phyloP scores from a whole-genome alignment of 1,140 invertebrate genomes.

The Drosophila nigrodunni region DNA sequence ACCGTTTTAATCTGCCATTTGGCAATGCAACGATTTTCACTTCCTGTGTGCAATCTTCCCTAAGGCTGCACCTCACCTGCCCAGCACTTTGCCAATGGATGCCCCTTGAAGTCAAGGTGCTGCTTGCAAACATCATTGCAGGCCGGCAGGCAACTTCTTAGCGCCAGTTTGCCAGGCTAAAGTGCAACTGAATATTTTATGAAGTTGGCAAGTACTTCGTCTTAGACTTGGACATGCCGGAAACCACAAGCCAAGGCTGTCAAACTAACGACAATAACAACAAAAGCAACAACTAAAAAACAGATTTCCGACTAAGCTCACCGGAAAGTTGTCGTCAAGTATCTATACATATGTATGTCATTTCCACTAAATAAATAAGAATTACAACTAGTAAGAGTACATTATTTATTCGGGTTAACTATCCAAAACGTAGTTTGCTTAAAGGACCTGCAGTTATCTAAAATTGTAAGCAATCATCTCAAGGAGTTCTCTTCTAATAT shows the following conservation, averaged over 20 bases:
- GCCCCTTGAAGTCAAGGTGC: conserved; percentile 50
- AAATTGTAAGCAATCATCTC: neutral
- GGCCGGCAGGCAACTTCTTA: conserved; percentile 72
- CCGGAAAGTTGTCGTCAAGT: conserved; percentile 48
- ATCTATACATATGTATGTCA: conserved; percentile 47
- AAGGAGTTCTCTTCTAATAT: neutral
- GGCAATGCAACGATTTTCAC: conserved; percentile 67
- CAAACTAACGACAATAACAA: conserved; percentile 32
- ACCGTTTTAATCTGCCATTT: conserved; percentile 80
- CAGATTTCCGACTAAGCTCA: conserved; percentile 40
- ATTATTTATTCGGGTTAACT: conserved; percentile 4
- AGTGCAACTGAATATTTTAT: conserved; percentile 82
- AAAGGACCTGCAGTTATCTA: neutral
- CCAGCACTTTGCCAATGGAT: conserved; percentile 15
- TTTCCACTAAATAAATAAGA: conserved; percentile 64
- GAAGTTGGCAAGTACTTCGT: conserved; percentile 75
- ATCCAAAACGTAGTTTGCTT: conserved; percentile 26
- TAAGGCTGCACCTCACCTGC: neutral
- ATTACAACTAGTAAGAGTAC: conserved; percentile 36
- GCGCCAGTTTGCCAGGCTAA: conserved; percentile 71
- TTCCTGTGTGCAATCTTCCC: conserved; percentile 40
- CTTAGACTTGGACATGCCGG: conserved; percentile 56
- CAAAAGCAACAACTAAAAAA: conserved; percentile 22
- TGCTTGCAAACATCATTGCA: conserved; percentile 67
- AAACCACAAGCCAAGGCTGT: conserved; percentile 36